Percentiles rank a stretch among this genome's conserved stretches.
Conservation (phyloP, 2,113 vertebrate genomes). For the Parus major region DNA sequence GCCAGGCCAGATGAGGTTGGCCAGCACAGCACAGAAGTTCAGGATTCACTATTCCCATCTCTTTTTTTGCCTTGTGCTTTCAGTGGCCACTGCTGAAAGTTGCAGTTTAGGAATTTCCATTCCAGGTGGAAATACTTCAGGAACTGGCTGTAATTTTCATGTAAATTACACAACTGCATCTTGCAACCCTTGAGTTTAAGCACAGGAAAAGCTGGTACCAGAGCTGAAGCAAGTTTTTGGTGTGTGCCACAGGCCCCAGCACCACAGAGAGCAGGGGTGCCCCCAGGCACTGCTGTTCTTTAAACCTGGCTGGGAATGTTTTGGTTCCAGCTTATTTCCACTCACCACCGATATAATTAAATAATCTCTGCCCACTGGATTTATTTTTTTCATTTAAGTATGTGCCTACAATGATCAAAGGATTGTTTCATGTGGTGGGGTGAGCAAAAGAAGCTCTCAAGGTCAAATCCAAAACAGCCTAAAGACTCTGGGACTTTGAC, state of each 20-base stretch:
- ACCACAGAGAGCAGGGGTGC: fast-evolving
- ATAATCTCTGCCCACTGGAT: not conserved
- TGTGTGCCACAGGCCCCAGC: not conserved
- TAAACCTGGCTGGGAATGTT: not conserved
- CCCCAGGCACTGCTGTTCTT: not conserved
- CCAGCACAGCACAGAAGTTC: not conserved
- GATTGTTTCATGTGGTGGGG: not conserved
- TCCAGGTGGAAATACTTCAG: not conserved
- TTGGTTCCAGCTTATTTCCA: not conserved
- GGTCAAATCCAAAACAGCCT: not conserved
- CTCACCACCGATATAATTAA: not conserved
- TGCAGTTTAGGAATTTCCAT: not conserved
- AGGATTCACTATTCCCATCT: not conserved
- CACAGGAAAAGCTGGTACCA: not conserved
- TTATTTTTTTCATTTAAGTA: not conserved
- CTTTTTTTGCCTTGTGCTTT: not conserved
- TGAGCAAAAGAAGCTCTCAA: not conserved
- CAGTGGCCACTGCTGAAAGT: not conserved
- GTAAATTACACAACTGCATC: not conserved
- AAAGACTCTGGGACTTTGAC: not conserved
- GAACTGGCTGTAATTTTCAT: not conserved
- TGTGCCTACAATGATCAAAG: not conserved
- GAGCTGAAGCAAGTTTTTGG: not conserved
- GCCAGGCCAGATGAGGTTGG: not conserved
- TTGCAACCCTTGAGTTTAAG: not conserved